Evolutionary conservation across 2,888 invertebrate genomes (phyloP).

Genomic region (Parnassius mnemosyne): DNA sequence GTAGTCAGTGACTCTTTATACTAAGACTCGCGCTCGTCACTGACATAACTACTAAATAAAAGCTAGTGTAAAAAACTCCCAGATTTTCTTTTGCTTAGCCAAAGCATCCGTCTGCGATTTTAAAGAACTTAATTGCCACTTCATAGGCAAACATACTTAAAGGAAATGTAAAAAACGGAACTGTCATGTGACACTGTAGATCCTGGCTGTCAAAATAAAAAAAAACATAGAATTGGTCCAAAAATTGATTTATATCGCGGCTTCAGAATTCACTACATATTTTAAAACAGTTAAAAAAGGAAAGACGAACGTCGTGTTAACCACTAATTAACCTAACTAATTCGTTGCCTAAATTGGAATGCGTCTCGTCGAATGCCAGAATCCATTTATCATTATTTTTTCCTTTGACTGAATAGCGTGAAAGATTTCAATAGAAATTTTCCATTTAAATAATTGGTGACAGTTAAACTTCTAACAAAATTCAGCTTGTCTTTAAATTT

Average conservation of each 20-base stretch:
- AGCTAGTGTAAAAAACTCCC: too few species aligned
- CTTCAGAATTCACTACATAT: slow-evolving; percentile 33
- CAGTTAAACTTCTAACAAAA: slow-evolving; percentile 1
- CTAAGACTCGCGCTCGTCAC: too few species aligned
- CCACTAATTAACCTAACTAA: slow-evolving; percentile 72
- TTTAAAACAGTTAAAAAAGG: slow-evolving; percentile 38
- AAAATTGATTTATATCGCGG: slow-evolving; percentile 64
- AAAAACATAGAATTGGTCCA: slow-evolving; percentile 63
- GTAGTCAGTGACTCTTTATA: too few species aligned
- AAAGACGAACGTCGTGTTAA: slow-evolving; percentile 41
- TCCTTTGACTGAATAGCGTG: slow-evolving; percentile 20
- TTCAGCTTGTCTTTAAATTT: slow-evolving; percentile 5
- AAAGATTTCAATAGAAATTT: slow-evolving; percentile 19
- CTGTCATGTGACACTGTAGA: slow-evolving; percentile 62
- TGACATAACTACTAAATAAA: too few species aligned
- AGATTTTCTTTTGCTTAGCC: too few species aligned
- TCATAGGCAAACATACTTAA: not conserved
- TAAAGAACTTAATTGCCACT: too few species aligned
- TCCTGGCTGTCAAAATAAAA: slow-evolving; percentile 70
- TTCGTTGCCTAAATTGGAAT: slow-evolving; percentile 49
- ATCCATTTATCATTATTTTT: slow-evolving; percentile 41
- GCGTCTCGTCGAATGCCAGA: slow-evolving; percentile 47
- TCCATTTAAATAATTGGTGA: slow-evolving; percentile 22
- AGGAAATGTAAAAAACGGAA: slow-evolving; percentile 38
- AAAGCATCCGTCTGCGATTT: too few species aligned